These are phyloP conservation scores for Tretioscincus oriximinensis DNA, from an alignment of 2,113 vertebrate genomes.

Conservation along the genomic window DNA sequence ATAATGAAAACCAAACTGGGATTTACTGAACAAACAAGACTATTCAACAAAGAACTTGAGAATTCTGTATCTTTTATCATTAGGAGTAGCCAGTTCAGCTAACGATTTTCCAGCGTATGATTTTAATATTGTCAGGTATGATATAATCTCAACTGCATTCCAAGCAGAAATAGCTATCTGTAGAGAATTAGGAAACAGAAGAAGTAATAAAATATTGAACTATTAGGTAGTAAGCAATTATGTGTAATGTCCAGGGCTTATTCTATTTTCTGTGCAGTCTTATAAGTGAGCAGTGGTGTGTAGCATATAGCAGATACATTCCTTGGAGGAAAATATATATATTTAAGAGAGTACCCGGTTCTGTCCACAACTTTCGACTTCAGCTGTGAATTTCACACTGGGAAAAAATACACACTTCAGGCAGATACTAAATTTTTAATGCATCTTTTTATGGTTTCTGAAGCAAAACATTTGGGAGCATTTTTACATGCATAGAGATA, in stretches of 20 bases:
- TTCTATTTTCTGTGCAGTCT: background rate
- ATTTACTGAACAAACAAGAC: constrained; percentile 49
- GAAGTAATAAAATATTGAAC: background rate
- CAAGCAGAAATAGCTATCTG: background rate
- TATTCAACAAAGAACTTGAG: constrained; percentile 28
- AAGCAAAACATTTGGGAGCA: too few relatives aligned
- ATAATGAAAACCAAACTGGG: constrained; percentile 27
- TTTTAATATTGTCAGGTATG: constrained; percentile 14
- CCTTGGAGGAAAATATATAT: too few relatives aligned
- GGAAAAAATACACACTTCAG: too few relatives aligned
- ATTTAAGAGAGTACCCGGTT: too few relatives aligned
- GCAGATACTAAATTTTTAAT: too few relatives aligned
- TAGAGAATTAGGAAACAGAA: background rate
- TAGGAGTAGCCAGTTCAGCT: constrained; percentile 18
- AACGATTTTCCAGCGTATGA: background rate
- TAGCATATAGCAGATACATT: too few relatives aligned
- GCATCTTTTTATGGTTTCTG: too few relatives aligned
- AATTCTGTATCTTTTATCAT: constrained; percentile 32
- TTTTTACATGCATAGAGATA: too few relatives aligned
- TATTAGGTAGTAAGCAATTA: background rate
- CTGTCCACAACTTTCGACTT: too few relatives aligned
- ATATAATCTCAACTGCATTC: background rate
- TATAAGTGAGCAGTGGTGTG: too few relatives aligned
- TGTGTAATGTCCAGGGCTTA: background rate
- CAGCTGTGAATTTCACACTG: too few relatives aligned